Base-by-base conservation (phyloP, 2,113 vertebrate genomes). In the Mesoclemmys tuberculata region DNA sequence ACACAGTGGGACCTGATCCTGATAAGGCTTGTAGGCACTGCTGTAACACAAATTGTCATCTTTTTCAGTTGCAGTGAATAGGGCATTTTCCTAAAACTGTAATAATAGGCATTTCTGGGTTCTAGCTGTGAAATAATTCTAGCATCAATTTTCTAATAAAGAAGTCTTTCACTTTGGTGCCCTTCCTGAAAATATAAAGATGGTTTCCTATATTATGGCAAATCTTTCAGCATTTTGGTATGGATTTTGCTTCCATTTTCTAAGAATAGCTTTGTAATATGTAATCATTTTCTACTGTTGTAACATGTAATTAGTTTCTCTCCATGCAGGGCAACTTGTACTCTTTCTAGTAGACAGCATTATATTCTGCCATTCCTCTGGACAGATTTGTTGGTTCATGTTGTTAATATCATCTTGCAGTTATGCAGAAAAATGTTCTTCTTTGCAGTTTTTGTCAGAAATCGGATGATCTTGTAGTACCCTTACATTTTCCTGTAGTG, bases 301-400 rank as follows among this genome's bases (percentile, higher is more conserved):
- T 52, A 16, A 52, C 18, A 52, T 52, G 51, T 18, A 52, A 52
- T 52, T 16, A 52, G 13, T 52, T 52, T 52, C 82, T 86, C 41
- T 26, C 10, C 81, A 22, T 80, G 9, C 48, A 88, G 24, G 26
- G 19, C 46, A 82, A 11, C 54, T 48, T 54, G 1, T 7, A 58
- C 14, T 82, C 14, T 85, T 92, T 79, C 31, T 4, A 79, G 18
- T 58, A 26, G 84, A 29, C 4, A 82, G 1, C 12, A 80, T 90
- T 85, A 21, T 87, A 18, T 79, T 82, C 21, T 82, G 86, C 26
- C 44, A 29, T 68, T 88, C 41, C 85, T 5, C 9, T 8, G 4
- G 31, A 74, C 52, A 80, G 13, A 84, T 93, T 29, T 84, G 26
- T 84, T 94, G 3, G 3, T 85, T 94, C 29, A 27, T 82, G 93